Evolutionary conservation across 2,888 invertebrate species (phyloP).

Genomic region (Pecten maximus): DNA sequence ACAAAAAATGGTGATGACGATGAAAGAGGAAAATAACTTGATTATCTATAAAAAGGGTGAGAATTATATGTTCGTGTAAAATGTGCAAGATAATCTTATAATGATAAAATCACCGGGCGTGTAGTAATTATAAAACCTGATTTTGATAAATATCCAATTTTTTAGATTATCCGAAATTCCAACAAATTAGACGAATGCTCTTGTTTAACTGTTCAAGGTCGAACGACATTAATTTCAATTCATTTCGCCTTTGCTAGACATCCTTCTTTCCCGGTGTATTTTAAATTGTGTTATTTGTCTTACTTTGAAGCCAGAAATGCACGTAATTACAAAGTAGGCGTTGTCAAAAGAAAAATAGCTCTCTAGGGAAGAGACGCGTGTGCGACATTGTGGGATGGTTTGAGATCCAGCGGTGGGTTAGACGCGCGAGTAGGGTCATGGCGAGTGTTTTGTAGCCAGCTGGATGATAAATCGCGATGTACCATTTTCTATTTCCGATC

Average conservation of each 20-base stretch:
- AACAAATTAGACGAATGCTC: background rate
- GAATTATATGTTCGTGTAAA: background rate
- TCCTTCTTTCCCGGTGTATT: background rate
- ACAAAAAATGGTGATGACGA: background rate
- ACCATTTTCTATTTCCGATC: background rate
- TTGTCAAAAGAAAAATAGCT: background rate
- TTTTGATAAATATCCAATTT: background rate
- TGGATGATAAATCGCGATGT: background rate
- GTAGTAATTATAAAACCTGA: background rate
- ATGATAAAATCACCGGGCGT: background rate
- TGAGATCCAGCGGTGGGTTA: background rate
- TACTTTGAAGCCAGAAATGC: background rate
- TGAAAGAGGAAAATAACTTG: background rate
- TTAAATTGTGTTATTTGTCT: background rate
- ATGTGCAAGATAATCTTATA: background rate
- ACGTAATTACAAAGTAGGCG: background rate
- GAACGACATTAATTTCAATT: background rate
- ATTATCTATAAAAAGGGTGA: background rate
- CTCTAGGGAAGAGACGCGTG: background rate
- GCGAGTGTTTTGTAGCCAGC: background rate
- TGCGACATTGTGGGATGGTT: background rate
- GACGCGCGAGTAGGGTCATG: background rate
- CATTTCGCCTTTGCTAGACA: background rate
- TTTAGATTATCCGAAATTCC: background rate
- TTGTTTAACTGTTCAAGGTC: slow-evolving; percentile 3